Base-by-base conservation (phyloP, 53 echinoderm and acorn worm species). In the Astropecten irregularis region DNA sequence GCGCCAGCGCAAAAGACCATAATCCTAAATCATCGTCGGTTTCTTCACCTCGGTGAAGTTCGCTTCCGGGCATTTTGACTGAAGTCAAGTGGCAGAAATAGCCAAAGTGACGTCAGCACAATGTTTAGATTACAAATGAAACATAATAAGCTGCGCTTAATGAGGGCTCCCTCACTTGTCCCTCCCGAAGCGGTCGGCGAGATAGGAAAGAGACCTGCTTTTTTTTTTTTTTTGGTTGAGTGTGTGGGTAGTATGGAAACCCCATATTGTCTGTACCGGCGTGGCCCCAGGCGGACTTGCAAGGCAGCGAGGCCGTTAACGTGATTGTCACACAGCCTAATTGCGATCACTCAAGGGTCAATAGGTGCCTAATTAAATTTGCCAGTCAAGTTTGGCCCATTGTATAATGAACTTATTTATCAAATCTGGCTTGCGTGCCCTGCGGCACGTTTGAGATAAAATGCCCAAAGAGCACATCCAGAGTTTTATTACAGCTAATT, bases 321-420 rank as follows among this genome's bases (percentile, higher is more conserved):
- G 60, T 77, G 77, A 77, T 77, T 77, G 77, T 77, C 77, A 77
- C 60, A n/a, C 77, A 46, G 40, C 48, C 16, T 77, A 77, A 77
- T 77, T 61, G 77, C 44, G 40, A 61, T 60, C 77, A 77, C 77
- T 61, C 46, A 26, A 29, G 48, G 77, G 60, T 77, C 60, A 77
- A 61, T 77, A 77, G 77, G 77, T 40, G 16, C 39, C 77, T 77
- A 77, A 77, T 77, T 77, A 77, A 77, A 77, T 77, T 58, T 59
- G 20, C 68, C 40, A 40, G 29, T 61, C 60, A 44, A 18, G 44
- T 32, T 42, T 59, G 40, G 60, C 69, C 26, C 77, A 18, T 22
- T 42, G 1, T 61, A 6, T 77, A 23, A 46, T 40, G 61, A 77
- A 61, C 29, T 77, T 61, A 29, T 59, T 30, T 77, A 60, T 58